Evolutionary conservation across 2,888 invertebrate genomes (phyloP), one percentile per base, ranked within the genome.

Genomic region (Amiota communis): DNA sequence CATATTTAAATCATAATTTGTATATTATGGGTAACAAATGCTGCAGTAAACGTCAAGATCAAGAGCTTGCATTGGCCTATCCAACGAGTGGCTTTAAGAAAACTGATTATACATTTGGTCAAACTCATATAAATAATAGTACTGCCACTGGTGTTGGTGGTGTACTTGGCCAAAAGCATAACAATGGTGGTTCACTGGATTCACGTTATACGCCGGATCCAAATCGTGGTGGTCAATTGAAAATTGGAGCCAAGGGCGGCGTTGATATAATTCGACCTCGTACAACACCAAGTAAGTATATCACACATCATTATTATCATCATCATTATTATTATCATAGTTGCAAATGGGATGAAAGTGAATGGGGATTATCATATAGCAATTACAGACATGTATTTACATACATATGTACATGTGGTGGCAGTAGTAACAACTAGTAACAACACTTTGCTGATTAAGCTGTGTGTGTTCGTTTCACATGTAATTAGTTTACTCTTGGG

Each of bases 31-130:
- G 96, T 90, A 94, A 94, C 91, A 94, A 94, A 92, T 96, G 96
- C 92, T 96, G 96, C 91, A 95, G 95, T 91, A 95, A 95, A 91
- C 93, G 94, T 89, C 94, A 95, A 90, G 94, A 94, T 91, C 92
- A 94, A 86, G 92, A 93, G 79, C 78, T 90, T 75, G 89, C 88
- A 11, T 80, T 89, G 70, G 87, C 89, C 79, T 89, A 89, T 86
- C 89, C 89, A 63, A 86, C 88, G 56, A 90, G 90, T 70, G 90
- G 90, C 75, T 89, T 88, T 76, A 90, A 90, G 77, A 90, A 90
- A 74, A 88, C 88, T 73, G 88, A 90, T 71, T 89, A 89, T 73
- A 89, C 88, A 71, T 90, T 89, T 73, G 89, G 89, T 64, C 90
- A 89, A 78, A 88, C 88, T 70, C 88, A 88, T 77, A 87, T 89